A percentile compares a stretch with the other conserved stretches of the same genome.
Evolutionary conservation across 2,797 vertebrate species (phyloP).

Genomic region (Danionella dracula): DNA sequence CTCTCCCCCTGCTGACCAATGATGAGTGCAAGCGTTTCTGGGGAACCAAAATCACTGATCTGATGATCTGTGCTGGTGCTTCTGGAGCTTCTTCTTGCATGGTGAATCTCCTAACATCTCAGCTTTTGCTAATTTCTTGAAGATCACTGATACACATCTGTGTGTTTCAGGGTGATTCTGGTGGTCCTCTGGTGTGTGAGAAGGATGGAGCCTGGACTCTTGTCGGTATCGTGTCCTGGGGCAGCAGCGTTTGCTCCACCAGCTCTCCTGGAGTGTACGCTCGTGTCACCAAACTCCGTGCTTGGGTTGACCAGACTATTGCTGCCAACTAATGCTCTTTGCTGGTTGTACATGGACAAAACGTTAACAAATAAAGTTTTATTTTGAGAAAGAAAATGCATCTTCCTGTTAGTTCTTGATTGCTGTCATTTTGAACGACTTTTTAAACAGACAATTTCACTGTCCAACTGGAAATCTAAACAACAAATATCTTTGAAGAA

Average conservation of each 20-base stretch:
- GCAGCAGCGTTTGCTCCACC: constrained; percentile 67
- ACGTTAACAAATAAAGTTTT: constrained; percentile 20
- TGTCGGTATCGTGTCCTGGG: constrained; percentile 82
- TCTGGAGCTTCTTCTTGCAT: constrained; percentile 77
- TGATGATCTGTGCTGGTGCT: constrained; percentile 80
- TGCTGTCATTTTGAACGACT: neutral
- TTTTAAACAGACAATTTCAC: too few species aligned
- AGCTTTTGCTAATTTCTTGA: too few species aligned
- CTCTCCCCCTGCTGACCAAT: constrained; percentile 78
- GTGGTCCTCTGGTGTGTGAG: constrained; percentile 78
- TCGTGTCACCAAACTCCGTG: constrained; percentile 66
- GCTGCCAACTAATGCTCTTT: constrained; percentile 58
- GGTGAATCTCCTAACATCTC: too few species aligned
- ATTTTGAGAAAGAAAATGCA: neutral
- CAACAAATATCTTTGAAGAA: too few species aligned
- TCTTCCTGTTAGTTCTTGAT: neutral
- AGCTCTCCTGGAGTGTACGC: constrained; percentile 63
- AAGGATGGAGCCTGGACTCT: constrained; percentile 69
- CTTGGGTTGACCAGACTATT: constrained; percentile 67
- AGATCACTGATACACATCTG: neutral
- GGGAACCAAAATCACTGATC: constrained; percentile 63
- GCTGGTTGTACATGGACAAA: neutral
- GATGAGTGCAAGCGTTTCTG: constrained; percentile 64
- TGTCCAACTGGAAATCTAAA: too few species aligned
- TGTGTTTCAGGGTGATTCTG: constrained; percentile 74